Conservation (phyloP, 2,113 vertebrate genomes). For the Coturnix japonica region DNA sequence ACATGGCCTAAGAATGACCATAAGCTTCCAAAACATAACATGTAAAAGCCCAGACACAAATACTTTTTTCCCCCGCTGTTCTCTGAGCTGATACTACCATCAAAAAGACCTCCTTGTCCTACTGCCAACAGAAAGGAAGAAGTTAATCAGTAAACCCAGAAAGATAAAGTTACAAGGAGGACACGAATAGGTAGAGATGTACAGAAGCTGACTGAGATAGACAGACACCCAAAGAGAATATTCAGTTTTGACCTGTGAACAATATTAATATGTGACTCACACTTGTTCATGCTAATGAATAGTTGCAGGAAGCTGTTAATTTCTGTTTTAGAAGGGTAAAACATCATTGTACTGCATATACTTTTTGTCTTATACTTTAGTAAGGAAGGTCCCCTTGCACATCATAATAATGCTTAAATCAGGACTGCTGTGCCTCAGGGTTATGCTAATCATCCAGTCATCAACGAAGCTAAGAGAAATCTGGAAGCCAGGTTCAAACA, state of each 20-base stretch:
- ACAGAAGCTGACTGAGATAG: neutral
- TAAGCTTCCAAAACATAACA: constrained; percentile 29
- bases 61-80: neutral
- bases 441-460: neutral
- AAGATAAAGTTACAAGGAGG: neutral
- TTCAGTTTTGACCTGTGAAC: neutral
- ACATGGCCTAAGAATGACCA: neutral
- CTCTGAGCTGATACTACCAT: neutral
- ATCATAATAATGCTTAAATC: neutral
- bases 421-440: neutral
- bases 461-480: neutral
- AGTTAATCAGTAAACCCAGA: neutral
- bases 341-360: neutral
- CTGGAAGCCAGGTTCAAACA: neutral
- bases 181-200: neutral
- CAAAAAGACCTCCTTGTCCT: neutral
- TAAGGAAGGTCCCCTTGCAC: neutral
- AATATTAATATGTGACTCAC: neutral
- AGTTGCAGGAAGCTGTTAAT: neutral
- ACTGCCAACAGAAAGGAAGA: neutral
- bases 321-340: neutral
- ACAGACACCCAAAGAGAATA: neutral
- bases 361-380: neutral
- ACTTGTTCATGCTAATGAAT: neutral
- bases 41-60: neutral